Percentiles rank a stretch among this genome's conserved stretches.
phyloP scores from a whole-genome alignment of 2,888 invertebrate genomes.

The Colostygia pectinataria region DNA sequence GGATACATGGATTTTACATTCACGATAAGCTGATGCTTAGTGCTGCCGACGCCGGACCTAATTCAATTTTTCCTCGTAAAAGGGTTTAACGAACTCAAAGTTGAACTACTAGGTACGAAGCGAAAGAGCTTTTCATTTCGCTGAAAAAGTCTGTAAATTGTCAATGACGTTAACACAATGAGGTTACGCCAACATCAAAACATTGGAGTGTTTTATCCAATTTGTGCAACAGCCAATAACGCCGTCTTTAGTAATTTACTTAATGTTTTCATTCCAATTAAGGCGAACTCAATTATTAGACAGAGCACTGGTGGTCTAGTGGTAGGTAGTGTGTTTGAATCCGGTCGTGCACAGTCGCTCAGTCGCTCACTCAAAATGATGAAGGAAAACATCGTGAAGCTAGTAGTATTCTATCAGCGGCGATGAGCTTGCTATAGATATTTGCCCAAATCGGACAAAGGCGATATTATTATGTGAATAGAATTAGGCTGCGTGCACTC shows the following conservation, averaged over 20 bases:
- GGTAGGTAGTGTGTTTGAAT: too few species aligned
- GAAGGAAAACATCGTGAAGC: conserved; percentile 2
- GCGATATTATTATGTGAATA: conserved; percentile 47
- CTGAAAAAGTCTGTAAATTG: conserved; percentile 10
- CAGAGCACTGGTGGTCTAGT: too few species aligned
- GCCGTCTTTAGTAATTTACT: too few species aligned
- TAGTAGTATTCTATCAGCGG: too few species aligned
- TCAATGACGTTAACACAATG: neutral
- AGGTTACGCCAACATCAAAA: neutral
- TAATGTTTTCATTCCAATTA: too few species aligned
- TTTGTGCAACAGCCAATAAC: conserved; percentile 1
- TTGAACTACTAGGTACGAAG: conserved; percentile 9
- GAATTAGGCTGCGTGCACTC: conserved; percentile 42
- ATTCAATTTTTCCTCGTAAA: conserved; percentile 32
- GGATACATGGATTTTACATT: conserved; percentile 33
- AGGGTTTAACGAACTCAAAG: conserved; percentile 24
- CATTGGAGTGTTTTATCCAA: conserved; percentile 5
- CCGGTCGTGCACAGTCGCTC: too few species aligned
- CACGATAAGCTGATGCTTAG: conserved; percentile 31
- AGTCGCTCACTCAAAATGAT: too few species aligned
- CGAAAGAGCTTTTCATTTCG: conserved; percentile 9
- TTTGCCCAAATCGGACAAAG: conserved; percentile 34
- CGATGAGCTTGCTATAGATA: too few species aligned
- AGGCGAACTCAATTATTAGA: too few species aligned
- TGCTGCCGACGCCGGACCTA: conserved; percentile 20